Conservation (phyloP, 2,888 invertebrate genomes). For the Dynastes tityus region DNA sequence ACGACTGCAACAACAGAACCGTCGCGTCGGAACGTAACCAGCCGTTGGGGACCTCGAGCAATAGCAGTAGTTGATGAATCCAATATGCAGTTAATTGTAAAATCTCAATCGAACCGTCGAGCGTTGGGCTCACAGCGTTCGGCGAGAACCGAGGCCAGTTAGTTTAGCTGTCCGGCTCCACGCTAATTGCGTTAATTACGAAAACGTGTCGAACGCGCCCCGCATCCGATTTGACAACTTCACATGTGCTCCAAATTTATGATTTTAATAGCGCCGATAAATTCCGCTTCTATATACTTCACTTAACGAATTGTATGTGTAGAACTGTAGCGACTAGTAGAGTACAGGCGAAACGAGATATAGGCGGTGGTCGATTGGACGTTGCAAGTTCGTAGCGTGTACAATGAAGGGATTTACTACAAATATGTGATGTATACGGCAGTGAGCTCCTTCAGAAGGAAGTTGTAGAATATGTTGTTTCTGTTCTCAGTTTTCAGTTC, state of each 20-base stretch:
- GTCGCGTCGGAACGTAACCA: neutral
- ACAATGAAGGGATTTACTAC: too few relatives aligned
- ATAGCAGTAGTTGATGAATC: conserved; percentile 41
- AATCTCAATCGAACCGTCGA: conserved; percentile 45
- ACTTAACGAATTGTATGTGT: conserved; percentile 68
- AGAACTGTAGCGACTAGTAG: conserved; percentile 38
- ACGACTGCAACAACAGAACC: neutral
- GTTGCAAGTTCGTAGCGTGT: too few relatives aligned
- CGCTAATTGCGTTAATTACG: conserved; percentile 70
- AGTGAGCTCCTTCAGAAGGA: too few relatives aligned
- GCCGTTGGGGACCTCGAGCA: neutral
- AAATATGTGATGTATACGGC: too few relatives aligned
- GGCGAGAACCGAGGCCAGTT: neutral
- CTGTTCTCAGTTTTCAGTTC: too few relatives aligned
- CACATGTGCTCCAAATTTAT: conserved; percentile 69
- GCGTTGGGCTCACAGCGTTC: neutral
- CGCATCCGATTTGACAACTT: conserved; percentile 68
- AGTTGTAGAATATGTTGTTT: too few relatives aligned
- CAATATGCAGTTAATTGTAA: conserved; percentile 56
- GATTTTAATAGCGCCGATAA: conserved; percentile 70
- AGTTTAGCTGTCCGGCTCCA: conserved; percentile 63
- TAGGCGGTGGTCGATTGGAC: too few relatives aligned
- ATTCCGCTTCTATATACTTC: conserved; percentile 68
- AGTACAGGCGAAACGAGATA: too few relatives aligned
- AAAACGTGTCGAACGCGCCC: conserved; percentile 69